phyloP scores from a whole-genome alignment of 2,113 vertebrate species.

The Pteruthius melanotis region DNA sequence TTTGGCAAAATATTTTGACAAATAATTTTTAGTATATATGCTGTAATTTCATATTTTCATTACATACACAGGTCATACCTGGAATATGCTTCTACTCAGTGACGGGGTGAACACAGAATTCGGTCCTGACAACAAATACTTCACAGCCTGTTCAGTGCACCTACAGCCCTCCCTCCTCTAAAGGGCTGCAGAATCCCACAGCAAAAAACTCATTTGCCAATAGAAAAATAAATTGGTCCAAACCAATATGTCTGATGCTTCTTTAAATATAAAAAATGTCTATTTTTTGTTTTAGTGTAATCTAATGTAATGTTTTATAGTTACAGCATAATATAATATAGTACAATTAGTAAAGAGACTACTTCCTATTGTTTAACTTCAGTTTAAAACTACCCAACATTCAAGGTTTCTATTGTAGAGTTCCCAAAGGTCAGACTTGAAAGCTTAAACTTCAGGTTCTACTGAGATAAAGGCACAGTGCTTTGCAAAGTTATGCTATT shows the following conservation, averaged over 20 bases:
- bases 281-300: neutral
- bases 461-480: conserved; percentile 54
- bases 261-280: neutral
- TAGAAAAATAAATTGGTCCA: neutral
- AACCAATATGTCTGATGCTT: neutral
- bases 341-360: neutral
- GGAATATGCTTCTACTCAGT: neutral
- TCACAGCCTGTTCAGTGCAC: neutral
- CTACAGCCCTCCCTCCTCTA: neutral
- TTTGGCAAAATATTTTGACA: neutral
- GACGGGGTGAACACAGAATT: neutral
- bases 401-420: conserved; percentile 8
- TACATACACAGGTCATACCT: neutral
- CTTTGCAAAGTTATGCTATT: conserved; percentile 74
- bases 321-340: neutral
- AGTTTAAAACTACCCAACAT: conserved; percentile 16
- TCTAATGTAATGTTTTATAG: neutral
- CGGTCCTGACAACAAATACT: neutral
- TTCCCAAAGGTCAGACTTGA: conserved; percentile 69
- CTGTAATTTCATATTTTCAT: neutral
- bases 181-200: neutral
- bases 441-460: conserved; percentile 70
- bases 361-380: neutral
- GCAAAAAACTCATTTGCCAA: neutral
- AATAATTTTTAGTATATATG: neutral